Evolutionary conservation across 2,113 vertebrate species (phyloP).

Genomic region (Myiagra hebetior): DNA sequence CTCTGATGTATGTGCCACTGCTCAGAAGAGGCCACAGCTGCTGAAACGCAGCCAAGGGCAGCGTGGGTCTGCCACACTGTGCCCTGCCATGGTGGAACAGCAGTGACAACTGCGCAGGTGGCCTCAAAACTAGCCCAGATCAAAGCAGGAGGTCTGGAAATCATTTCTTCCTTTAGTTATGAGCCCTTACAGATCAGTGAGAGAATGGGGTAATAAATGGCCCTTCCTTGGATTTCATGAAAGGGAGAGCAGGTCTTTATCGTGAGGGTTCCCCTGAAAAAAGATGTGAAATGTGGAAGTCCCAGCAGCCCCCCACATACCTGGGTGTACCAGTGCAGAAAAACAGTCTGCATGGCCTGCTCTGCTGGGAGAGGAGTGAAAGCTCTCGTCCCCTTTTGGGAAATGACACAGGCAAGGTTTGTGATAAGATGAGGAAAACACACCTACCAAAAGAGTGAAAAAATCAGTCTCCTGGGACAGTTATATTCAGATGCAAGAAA

Average conservation of each 20-base stretch:
- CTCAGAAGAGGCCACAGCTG: neutral
- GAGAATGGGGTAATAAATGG: neutral
- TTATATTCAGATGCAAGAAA: neutral
- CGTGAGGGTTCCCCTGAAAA: neutral
- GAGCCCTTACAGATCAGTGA: neutral
- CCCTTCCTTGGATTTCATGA: neutral
- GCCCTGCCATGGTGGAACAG: accelerated
- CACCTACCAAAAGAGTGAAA: neutral
- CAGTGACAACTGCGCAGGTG: neutral
- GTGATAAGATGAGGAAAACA: neutral
- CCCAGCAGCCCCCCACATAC: neutral
- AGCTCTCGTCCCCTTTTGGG: neutral
- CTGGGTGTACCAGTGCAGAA: neutral
- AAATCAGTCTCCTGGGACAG: neutral
- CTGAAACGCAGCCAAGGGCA: accelerated
- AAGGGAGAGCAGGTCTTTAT: neutral
- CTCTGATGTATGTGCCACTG: accelerated
- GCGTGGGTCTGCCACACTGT: accelerated
- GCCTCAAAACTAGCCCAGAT: neutral
- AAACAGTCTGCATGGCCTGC: neutral
- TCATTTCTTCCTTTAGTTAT: neutral
- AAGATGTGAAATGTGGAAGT: neutral
- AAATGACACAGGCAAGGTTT: neutral
- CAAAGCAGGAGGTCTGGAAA: neutral
- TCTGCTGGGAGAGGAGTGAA: neutral